Conservation (phyloP, 2,888 invertebrate genomes). For the Eupsilia transversa region DNA sequence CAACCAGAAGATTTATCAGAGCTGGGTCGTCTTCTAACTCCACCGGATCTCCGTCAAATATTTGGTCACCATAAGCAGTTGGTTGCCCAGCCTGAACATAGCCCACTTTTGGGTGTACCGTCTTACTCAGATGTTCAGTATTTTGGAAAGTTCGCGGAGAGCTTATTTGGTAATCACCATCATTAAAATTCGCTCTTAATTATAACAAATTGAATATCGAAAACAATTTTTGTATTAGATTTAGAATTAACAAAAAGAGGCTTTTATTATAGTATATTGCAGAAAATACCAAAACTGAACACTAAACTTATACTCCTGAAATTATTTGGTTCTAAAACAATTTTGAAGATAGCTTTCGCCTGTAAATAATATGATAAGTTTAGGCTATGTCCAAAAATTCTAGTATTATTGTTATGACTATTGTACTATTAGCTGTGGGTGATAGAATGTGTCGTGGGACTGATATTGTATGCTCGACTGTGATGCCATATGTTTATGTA, state of each 20-base stretch:
- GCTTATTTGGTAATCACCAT: conserved; percentile 71
- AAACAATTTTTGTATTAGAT: not conserved
- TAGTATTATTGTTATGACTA: conserved; percentile 48
- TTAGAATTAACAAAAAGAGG: conserved; percentile 2
- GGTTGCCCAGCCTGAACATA: conserved; percentile 47
- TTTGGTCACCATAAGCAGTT: conserved; percentile 63
- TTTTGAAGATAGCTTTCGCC: conserved; percentile 16
- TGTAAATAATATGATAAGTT: conserved; percentile 57
- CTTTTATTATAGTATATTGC: not conserved
- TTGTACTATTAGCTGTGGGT: conserved; percentile 35
- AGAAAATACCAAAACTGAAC: conserved; percentile 47
- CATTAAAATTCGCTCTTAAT: conserved; percentile 8
- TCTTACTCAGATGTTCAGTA: conserved; percentile 81
- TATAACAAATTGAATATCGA: not conserved
- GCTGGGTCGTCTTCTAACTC: not conserved
- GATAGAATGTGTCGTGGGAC: conserved; percentile 15
- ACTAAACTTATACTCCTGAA: conserved; percentile 3
- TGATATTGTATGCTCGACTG: conserved; percentile 52
- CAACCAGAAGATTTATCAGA: conserved; percentile 14
- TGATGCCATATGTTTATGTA: conserved; percentile 63
- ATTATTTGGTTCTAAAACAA: conserved; percentile 28
- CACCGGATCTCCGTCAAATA: conserved; percentile 48
- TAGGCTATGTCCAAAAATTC: conserved; percentile 64
- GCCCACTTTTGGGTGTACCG: conserved; percentile 64
- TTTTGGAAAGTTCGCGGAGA: conserved; percentile 81